Percentiles rank a stretch among this genome's conserved stretches.
Evolutionary conservation across 2,113 vertebrate genomes (phyloP).

Genomic region (Lagopus muta): DNA sequence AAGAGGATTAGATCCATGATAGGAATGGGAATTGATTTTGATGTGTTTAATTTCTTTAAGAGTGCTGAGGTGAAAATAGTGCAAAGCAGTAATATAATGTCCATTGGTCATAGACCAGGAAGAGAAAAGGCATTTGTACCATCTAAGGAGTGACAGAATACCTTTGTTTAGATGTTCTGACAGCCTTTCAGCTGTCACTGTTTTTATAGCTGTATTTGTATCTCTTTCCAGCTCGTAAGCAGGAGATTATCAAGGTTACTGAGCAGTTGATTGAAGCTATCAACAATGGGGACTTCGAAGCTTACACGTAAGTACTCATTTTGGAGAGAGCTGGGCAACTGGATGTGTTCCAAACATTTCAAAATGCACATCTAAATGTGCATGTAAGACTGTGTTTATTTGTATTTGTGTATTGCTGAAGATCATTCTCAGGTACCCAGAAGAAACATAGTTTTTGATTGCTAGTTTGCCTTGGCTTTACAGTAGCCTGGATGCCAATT

Average conservation of each 20-base stretch:
- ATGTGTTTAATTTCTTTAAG: neutral
- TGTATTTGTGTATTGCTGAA: neutral
- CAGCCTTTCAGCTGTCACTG: neutral
- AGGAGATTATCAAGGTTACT: conserved; percentile 98
- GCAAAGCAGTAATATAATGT: neutral
- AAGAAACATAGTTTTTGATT: neutral
- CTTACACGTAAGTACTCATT: conserved; percentile 90
- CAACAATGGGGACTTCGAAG: conserved; percentile 98
- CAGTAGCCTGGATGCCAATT: rapidly evolving
- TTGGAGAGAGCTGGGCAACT: neutral
- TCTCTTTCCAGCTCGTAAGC: conserved; percentile 88
- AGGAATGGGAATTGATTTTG: neutral
- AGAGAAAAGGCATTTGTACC: neutral
- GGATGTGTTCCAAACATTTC: neutral
- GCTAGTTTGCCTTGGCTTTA: neutral
- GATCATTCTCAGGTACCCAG: neutral
- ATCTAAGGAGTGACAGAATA: neutral
- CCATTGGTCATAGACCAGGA: neutral
- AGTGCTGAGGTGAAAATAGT: neutral
- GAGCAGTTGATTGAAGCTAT: conserved; percentile 98
- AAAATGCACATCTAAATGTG: neutral
- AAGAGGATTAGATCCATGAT: neutral
- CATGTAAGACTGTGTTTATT: rapidly evolving
- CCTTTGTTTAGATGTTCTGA: neutral
- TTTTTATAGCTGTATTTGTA: neutral